These are phyloP conservation scores for Chaunax sp. DNA, from an alignment of 2,797 vertebrate genomes.

Conservation along the genomic window DNA sequence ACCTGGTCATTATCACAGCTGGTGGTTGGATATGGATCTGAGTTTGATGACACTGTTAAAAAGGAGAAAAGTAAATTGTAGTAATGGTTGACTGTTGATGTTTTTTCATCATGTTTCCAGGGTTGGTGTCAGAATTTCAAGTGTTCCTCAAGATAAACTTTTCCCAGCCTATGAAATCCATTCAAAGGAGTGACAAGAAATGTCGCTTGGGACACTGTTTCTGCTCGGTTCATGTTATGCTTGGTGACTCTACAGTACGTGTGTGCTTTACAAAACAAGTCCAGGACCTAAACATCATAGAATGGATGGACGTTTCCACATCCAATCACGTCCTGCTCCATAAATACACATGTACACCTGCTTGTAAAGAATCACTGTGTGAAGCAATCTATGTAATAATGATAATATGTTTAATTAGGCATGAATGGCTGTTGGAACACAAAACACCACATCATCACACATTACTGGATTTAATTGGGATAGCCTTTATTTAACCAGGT, in stretches of 20 bases:
- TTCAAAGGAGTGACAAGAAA: constrained; percentile 32
- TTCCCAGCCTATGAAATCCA: constrained; percentile 16
- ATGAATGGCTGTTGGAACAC: constrained; percentile 3
- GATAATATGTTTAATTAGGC: not conserved
- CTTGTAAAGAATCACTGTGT: not conserved
- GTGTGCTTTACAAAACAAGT: constrained; percentile 34
- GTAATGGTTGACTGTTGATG: constrained; percentile 7
- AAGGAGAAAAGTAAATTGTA: not conserved
- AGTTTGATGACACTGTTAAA: not conserved
- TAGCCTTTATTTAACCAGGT: no score
- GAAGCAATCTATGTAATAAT: no score
- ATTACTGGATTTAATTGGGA: no score
- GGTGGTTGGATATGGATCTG: not conserved
- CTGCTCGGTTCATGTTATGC: constrained; percentile 33
- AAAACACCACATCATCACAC: no score
- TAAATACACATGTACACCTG: not conserved
- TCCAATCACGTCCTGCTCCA: not conserved
- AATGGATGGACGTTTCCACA: not conserved
- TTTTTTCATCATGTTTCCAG: not conserved
- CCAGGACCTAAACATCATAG: not conserved
- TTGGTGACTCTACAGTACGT: constrained; percentile 4
- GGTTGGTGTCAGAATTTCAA: constrained; percentile 16
- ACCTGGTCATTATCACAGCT: no score
- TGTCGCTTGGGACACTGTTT: constrained; percentile 25
- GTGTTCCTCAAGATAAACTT: constrained; percentile 23